Percentiles rank a stretch among this genome's conserved stretches.
These are phyloP conservation scores for Chymomyza fuscimana DNA, from an alignment of 2,888 invertebrate genomes.

Conservation along the genomic window DNA sequence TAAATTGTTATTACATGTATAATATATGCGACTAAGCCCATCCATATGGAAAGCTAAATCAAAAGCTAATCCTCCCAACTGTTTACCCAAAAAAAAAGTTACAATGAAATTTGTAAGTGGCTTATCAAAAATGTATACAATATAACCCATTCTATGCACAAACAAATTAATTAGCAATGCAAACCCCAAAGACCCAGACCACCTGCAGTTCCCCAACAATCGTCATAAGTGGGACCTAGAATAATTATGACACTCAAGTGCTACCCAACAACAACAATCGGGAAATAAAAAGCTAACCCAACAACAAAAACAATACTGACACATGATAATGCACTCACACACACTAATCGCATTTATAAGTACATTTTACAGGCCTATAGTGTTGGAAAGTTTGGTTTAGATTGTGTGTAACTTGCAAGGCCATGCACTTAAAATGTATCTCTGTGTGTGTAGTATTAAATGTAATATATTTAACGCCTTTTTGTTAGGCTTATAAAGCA, in stretches of 20 bases:
- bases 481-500: constrained; percentile 30
- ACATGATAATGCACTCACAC: constrained; percentile 47
- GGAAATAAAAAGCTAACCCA: constrained; percentile 13
- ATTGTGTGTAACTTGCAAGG: constrained; percentile 51
- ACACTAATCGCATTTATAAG: background rate
- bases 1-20: background rate
- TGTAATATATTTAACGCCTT: constrained; percentile 33
- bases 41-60: background rate
- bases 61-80: background rate
- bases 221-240: constrained; percentile 31
- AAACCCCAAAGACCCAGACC: constrained; percentile 22
- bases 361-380: background rate
- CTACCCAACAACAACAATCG: constrained; percentile 40
- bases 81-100: background rate
- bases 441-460: constrained; percentile 24
- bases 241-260: constrained; percentile 66
- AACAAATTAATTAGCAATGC: constrained; percentile 72
- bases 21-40: background rate
- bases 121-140: background rate
- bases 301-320: constrained; percentile 41
- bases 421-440: constrained; percentile 17
- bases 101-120: background rate
- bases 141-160: constrained; percentile 30
- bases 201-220: constrained; percentile 29
- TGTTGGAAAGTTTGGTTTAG: background rate